Evolutionary conservation across 2,888 invertebrate species (phyloP).

Genomic region (Cheiracanthium punctorium): DNA sequence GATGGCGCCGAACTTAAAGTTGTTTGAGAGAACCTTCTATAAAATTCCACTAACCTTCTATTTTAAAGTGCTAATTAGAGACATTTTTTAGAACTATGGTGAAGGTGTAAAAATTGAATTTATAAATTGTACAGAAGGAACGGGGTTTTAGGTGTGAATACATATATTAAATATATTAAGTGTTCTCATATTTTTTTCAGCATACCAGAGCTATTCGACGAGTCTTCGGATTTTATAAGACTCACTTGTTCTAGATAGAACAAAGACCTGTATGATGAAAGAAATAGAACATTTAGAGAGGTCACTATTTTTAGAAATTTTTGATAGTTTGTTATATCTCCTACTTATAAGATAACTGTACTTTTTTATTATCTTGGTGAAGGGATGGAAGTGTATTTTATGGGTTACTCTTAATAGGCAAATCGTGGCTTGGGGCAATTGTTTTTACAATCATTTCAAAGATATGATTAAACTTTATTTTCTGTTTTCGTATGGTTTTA

Average conservation of each 20-base stretch:
- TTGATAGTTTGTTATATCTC: not conserved
- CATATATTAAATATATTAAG: not conserved
- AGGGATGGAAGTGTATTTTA: too few relatives aligned
- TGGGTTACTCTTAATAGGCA: too few relatives aligned
- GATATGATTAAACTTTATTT: too few relatives aligned
- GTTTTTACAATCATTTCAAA: too few relatives aligned
- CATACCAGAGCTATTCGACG: not conserved
- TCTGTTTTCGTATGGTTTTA: too few relatives aligned
- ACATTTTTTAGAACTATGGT: not conserved
- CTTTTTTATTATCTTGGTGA: too few relatives aligned
- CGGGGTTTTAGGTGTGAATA: not conserved
- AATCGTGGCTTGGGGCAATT: too few relatives aligned
- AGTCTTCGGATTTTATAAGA: not conserved
- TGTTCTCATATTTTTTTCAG: not conserved
- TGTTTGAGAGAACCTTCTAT: not conserved
- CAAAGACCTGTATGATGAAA: not conserved
- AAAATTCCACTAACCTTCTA: not conserved
- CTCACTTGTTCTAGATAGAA: not conserved
- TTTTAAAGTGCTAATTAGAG: not conserved
- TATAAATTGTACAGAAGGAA: not conserved
- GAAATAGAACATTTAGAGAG: not conserved
- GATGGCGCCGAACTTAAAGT: constrained; percentile 8
- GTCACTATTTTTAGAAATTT: not conserved
- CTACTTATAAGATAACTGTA: too few relatives aligned
- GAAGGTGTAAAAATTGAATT: not conserved